These are phyloP conservation scores for Python bivittatus DNA, from an alignment of 2,113 vertebrate genomes.

Conservation along the genomic window DNA sequence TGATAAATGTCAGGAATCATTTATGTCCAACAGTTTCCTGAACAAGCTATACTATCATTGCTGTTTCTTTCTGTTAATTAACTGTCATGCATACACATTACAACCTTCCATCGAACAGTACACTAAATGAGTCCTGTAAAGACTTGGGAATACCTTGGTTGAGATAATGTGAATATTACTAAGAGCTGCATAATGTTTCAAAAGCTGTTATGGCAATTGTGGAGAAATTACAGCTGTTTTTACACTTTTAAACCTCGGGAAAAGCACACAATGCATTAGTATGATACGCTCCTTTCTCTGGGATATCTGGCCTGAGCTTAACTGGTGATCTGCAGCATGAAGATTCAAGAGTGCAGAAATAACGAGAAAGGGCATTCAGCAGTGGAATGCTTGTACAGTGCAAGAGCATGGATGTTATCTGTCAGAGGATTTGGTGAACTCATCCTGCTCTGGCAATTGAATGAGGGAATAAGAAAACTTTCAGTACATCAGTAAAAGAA, in stretches of 20 bases:
- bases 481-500: not conserved
- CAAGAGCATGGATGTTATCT: not conserved
- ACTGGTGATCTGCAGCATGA: not conserved
- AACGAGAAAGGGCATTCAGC: not conserved
- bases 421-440: not conserved
- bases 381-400: not conserved
- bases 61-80: slow-evolving; percentile 46
- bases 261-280: not conserved
- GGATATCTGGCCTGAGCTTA: not conserved
- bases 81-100: slow-evolving; percentile 21
- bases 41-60: slow-evolving; percentile 24
- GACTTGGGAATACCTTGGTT: not conserved
- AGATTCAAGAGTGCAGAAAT: not conserved
- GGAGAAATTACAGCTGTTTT: not conserved
- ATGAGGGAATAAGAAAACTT: not conserved
- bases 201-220: not conserved
- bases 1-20: slow-evolving; percentile 32
- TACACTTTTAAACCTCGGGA: not conserved
- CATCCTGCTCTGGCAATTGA: not conserved
- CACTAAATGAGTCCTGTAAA: slow-evolving; percentile 31
- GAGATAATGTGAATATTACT: slow-evolving; percentile 11
- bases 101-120: not conserved
- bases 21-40: slow-evolving; percentile 31
- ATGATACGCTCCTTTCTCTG: not conserved
- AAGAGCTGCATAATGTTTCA: not conserved